Evolutionary conservation across 2,797 vertebrate genomes (phyloP).

Genomic region (Trachurus trachurus): DNA sequence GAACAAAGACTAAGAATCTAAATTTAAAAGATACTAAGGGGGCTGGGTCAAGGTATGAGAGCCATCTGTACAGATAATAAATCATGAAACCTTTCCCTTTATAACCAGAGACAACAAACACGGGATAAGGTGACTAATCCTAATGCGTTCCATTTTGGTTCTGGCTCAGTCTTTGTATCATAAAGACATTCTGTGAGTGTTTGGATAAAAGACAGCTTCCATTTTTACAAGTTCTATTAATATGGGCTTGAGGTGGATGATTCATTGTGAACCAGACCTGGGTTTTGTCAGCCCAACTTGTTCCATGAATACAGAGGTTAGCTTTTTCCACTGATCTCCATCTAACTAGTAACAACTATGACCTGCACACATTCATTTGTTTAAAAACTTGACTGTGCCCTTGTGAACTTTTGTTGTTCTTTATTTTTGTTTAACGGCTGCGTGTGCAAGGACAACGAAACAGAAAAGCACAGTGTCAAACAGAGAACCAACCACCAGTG

Average conservation of each 20-base stretch:
- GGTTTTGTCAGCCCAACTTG: slow-evolving; percentile 68
- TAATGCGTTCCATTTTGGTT: slow-evolving; percentile 66
- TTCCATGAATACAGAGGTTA: slow-evolving; percentile 72
- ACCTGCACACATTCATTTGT: slow-evolving; percentile 55
- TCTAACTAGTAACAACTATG: slow-evolving; percentile 60
- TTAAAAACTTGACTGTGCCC: slow-evolving; percentile 46
- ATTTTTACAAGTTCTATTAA: slow-evolving; percentile 83
- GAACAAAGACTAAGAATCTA: slow-evolving; percentile 26
- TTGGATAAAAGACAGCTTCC: slow-evolving; percentile 71
- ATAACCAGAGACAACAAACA: slow-evolving; percentile 58
- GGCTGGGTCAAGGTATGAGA: slow-evolving; percentile 35
- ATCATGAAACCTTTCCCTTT: slow-evolving; percentile 39
- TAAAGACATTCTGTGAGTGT: slow-evolving; percentile 69
- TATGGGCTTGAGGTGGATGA: slow-evolving; percentile 75
- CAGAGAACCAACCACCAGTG: slow-evolving; percentile 33
- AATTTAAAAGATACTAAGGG: slow-evolving; percentile 42
- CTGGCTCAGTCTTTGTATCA: slow-evolving; percentile 63
- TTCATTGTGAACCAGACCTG: slow-evolving; percentile 78
- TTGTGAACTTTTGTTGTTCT: slow-evolving; percentile 46
- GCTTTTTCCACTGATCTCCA: slow-evolving; percentile 73
- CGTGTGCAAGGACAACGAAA: slow-evolving; percentile 61
- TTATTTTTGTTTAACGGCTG: slow-evolving; percentile 23
- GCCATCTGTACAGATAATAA: slow-evolving; percentile 43
- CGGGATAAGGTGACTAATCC: slow-evolving; percentile 58
- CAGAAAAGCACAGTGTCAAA: slow-evolving; percentile 39